Conservation (phyloP, 2,113 vertebrate genomes). For the Neogale vison region DNA sequence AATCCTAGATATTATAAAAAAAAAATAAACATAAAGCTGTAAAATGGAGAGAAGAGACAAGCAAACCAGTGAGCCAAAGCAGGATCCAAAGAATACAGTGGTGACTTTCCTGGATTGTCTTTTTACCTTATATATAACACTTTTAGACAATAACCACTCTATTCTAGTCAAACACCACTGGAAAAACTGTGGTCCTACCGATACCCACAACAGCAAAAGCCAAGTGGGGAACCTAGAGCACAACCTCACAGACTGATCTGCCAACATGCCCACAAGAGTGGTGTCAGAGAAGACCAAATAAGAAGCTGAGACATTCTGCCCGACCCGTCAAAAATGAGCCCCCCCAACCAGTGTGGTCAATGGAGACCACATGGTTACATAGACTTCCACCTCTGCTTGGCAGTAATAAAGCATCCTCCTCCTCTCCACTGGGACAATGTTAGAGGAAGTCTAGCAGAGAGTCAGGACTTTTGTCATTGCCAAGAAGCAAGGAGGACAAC, state of each 20-base stretch:
- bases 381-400: not conserved
- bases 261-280: not conserved
- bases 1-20: not conserved
- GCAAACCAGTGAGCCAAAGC: not conserved
- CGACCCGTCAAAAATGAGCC: not conserved
- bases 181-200: not conserved
- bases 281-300: not conserved
- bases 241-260: not conserved
- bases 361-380: not conserved
- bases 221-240: not conserved
- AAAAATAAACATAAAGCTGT: not conserved
- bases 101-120: not conserved
- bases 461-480: not conserved
- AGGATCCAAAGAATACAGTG: not conserved
- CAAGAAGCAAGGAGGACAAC: not conserved
- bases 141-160: not conserved
- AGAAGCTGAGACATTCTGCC: not conserved
- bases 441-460: not conserved
- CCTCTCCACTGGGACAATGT: no score
- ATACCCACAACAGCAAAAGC: not conserved
- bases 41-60: not conserved
- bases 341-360: not conserved
- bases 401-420: not conserved
- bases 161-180: not conserved
- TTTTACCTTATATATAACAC: not conserved